These are phyloP conservation scores for Fabriciana adippe DNA, from an alignment of 2,888 invertebrate species.

Conservation along the genomic window DNA sequence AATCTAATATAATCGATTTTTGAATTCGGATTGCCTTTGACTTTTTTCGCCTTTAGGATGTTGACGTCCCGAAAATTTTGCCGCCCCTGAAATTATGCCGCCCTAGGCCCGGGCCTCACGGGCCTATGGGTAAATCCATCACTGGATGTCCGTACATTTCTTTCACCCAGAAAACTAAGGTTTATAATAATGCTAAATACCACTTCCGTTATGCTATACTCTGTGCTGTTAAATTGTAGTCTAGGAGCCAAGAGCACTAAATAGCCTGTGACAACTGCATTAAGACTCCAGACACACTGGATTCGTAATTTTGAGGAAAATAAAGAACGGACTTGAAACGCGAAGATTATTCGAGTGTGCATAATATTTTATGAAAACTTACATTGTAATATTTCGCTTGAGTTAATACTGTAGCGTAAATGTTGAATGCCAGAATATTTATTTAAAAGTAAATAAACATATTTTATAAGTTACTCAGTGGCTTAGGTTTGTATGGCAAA, in stretches of 20 bases:
- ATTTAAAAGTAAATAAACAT: conserved; percentile 5
- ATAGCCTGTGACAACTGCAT: conserved; percentile 49
- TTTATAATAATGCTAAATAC: background rate
- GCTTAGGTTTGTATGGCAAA: no score
- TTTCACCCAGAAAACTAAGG: background rate
- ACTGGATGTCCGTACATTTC: no score
- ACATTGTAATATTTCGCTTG: conserved; percentile 22
- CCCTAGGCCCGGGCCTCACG: no score
- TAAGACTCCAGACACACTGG: conserved; percentile 40
- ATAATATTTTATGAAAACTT: conserved; percentile 25
- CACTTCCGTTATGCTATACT: conserved; percentile 11
- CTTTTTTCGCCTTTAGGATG: no score
- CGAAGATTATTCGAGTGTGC: conserved; percentile 26
- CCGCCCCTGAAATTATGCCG: no score
- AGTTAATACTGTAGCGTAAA: conserved; percentile 15
- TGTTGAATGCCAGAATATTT: conserved; percentile 12
- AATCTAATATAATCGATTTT: no score
- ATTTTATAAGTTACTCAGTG: no score
- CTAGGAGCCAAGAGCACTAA: conserved; percentile 46
- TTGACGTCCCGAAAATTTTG: no score
- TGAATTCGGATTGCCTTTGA: no score
- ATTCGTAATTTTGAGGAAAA: conserved; percentile 35
- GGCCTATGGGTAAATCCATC: no score
- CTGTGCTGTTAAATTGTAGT: conserved; percentile 44
- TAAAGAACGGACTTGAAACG: conserved; percentile 15